phyloP scores from a whole-genome alignment of 2,113 vertebrate genomes.

The Brachirus orientalis region DNA sequence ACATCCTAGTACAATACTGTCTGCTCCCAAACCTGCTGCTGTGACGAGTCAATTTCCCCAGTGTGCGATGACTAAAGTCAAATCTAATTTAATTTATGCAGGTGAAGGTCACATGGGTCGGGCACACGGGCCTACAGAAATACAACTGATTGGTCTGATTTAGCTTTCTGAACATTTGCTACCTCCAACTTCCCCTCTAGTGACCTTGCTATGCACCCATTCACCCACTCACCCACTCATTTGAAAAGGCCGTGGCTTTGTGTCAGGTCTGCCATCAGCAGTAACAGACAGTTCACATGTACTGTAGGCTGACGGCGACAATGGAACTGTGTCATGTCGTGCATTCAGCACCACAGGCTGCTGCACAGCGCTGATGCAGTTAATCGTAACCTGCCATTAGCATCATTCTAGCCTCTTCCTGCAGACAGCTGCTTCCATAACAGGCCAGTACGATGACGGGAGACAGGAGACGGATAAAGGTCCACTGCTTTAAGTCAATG shows the following conservation, averaged over 20 bases:
- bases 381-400: constrained; percentile 53
- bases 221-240: constrained; percentile 55
- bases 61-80: too few relatives aligned
- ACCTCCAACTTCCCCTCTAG: constrained; percentile 58
- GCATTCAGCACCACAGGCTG: constrained; percentile 56
- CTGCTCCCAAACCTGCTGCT: too few relatives aligned
- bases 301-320: constrained; percentile 43
- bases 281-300: constrained; percentile 56
- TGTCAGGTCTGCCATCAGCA: constrained; percentile 73
- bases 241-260: constrained; percentile 63
- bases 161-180: constrained; percentile 9
- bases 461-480: constrained; percentile 11
- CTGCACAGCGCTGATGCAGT: constrained; percentile 20
- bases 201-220: constrained; percentile 60
- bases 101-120: constrained; percentile 11
- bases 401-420: constrained; percentile 52
- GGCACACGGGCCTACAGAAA: neutral
- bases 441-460: constrained; percentile 19
- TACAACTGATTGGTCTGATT: constrained; percentile 24
- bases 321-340: constrained; percentile 62
- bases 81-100: too few relatives aligned
- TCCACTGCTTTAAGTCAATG: neutral
- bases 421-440: constrained; percentile 33
- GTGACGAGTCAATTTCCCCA: too few relatives aligned
- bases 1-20: too few relatives aligned